Evolutionary conservation across 1,140 invertebrate genomes (phyloP), one percentile per base, ranked within the genome.

Genomic region (Calliopsis andreniformis): DNA sequence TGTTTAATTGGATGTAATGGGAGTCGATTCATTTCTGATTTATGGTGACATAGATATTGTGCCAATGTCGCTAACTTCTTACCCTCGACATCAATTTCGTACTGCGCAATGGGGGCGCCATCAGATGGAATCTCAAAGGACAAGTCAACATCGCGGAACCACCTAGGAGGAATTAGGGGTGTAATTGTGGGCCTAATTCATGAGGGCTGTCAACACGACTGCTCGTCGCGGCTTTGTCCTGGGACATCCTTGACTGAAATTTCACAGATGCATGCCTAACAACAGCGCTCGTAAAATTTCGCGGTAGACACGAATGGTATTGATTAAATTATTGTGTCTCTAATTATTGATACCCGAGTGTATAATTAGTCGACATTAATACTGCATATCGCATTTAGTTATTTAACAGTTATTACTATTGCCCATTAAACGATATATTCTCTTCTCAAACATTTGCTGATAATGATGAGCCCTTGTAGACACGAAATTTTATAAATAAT

Each of bases 101-200:
- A 30, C 16, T 0, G 25, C 6, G 47, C 16, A 30, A 49, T 16
- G 28, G n/a, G 32, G 23, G 47, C 7, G 12, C 25, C 20, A 10
- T 66, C 64, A 73, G 42, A 67, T 42, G 42, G 62, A 66, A 67
- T 75, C 39, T 45, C 30, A 45, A 35, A 58, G 53, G 71, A 53
- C 30, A 49, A 67, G 51, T 67, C 30, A 56, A 58, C 42, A 75
- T 58, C 51, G 42, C 8, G 51, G 20, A 35, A 56, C 42, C 51
- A 39, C 51, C 51, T 16, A 67, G 51, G 30, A 75, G 71, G 42
- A 43, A 67, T 75, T 58, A 67, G 39, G 23, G 71, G 28, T 67
- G 62, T 67, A 75, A 67, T 75, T 67, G 30, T 75, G 58, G 63
- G 71, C 63, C 63, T 75, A 75, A 75, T 75, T 67, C 71, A 67